phyloP scores from a whole-genome alignment of 2,797 vertebrate species.

The Ficedula albicollis region DNA sequence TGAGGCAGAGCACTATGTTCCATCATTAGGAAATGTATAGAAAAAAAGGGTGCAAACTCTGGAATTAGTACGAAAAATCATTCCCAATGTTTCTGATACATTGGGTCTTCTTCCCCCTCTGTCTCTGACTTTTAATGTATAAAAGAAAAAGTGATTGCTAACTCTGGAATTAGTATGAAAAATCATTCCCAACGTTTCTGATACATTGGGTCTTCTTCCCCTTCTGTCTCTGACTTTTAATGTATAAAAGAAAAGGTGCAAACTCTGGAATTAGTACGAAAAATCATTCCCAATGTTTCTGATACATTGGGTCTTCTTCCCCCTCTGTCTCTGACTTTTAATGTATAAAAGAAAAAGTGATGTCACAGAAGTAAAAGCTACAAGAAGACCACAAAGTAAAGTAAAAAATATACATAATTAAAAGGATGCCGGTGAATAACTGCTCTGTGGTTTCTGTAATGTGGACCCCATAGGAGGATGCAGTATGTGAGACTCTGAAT shows the following conservation, averaged over 20 bases:
- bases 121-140: neutral
- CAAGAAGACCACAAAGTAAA: conserved; percentile 8
- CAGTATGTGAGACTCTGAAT: neutral
- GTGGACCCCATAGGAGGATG: neutral
- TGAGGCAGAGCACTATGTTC: neutral
- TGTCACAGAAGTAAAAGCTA: conserved; percentile 37
- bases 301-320: neutral
- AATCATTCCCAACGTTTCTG: neutral
- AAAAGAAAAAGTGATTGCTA: conserved; percentile 23
- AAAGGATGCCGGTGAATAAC: neutral
- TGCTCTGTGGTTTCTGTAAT: conserved; percentile 17
- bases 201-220: neutral
- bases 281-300: neutral
- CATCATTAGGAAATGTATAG: neutral
- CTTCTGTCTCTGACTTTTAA: neutral
- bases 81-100: neutral
- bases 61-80: neutral
- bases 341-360: conserved; percentile 4
- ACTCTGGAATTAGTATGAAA: neutral
- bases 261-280: neutral
- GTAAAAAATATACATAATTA: conserved; percentile 25
- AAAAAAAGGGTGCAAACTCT: neutral
- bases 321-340: neutral
- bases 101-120: neutral
- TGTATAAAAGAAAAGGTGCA: neutral